Evolutionary conservation across 1,140 invertebrate species (phyloP).

Genomic region (Euura saliciscinereae): DNA sequence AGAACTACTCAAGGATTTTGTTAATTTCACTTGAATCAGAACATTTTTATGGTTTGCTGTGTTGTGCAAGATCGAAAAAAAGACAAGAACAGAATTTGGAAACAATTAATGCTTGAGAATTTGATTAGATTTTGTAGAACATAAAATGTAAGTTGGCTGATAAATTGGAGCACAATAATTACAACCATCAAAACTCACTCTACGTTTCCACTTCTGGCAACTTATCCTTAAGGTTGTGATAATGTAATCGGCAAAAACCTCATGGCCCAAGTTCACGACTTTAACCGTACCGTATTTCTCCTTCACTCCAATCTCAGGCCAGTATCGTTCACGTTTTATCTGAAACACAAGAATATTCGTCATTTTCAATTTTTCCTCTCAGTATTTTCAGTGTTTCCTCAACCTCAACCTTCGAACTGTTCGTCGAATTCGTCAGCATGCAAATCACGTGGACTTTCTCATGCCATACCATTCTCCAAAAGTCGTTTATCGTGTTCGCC

Average conservation of each 20-base stretch:
- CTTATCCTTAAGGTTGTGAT: no score
- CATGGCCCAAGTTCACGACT: slow-evolving; percentile 93
- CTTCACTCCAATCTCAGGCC: slow-evolving; percentile 83
- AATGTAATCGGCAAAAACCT: slow-evolving; percentile 69
- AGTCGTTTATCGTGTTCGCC: slow-evolving; percentile 92
- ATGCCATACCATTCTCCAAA: slow-evolving; percentile 99
- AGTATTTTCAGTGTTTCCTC: no score
- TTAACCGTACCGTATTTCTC: slow-evolving; percentile 83
- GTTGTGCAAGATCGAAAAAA: not conserved
- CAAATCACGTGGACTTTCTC: slow-evolving; percentile 89
- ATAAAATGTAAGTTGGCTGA: no score
- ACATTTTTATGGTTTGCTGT: no score
- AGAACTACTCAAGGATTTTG: not conserved
- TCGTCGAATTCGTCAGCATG: slow-evolving; percentile 95
- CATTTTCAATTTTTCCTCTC: no score
- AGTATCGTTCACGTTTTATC: slow-evolving; percentile 96
- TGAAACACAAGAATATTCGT: slow-evolving; percentile 40
- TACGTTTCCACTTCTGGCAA: no score
- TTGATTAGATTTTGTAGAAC: no score
- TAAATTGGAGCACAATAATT: no score
- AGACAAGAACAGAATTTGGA: no score
- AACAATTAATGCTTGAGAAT: no score
- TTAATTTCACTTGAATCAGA: not conserved
- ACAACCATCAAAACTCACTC: slow-evolving; percentile 46
- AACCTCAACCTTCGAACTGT: slow-evolving; percentile 66